Evolutionary conservation across 2,797 vertebrate genomes (phyloP).

Genomic region (Lemur catta): DNA sequence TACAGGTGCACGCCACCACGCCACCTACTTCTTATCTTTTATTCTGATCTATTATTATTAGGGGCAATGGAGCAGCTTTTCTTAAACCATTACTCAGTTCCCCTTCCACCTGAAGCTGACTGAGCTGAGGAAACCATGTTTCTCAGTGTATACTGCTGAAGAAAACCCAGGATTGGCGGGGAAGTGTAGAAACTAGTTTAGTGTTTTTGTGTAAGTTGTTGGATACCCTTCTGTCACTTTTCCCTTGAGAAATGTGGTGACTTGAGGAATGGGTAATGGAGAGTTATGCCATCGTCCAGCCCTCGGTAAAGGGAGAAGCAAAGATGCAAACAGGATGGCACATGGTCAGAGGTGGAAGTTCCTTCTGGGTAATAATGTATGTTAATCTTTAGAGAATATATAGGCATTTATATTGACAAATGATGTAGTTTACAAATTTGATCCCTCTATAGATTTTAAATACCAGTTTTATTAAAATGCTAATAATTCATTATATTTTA

Average conservation of each 20-base stretch:
- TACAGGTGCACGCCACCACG: background rate
- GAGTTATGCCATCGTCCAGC: background rate
- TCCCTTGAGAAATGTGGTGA: background rate
- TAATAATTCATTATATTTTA: background rate
- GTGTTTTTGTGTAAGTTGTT: background rate
- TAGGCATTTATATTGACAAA: conserved; percentile 3
- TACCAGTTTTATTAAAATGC: conserved; percentile 44
- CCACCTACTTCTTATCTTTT: background rate
- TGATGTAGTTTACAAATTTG: background rate
- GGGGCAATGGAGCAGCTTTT: background rate
- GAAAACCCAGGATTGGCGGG: background rate
- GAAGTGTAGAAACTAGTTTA: background rate
- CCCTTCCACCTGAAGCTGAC: background rate
- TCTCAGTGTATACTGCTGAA: background rate
- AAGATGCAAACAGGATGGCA: background rate
- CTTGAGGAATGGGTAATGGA: too few relatives aligned
- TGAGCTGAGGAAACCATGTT: background rate
- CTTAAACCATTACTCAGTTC: background rate
- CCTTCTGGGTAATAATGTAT: background rate
- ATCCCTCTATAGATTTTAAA: conserved; percentile 27
- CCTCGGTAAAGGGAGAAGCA: background rate
- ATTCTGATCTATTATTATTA: background rate
- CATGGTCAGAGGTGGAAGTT: background rate
- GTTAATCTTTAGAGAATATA: conserved; percentile 18
- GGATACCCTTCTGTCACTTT: background rate